Conservation (phyloP, 2,113 vertebrate genomes). For the Passer montanus region DNA sequence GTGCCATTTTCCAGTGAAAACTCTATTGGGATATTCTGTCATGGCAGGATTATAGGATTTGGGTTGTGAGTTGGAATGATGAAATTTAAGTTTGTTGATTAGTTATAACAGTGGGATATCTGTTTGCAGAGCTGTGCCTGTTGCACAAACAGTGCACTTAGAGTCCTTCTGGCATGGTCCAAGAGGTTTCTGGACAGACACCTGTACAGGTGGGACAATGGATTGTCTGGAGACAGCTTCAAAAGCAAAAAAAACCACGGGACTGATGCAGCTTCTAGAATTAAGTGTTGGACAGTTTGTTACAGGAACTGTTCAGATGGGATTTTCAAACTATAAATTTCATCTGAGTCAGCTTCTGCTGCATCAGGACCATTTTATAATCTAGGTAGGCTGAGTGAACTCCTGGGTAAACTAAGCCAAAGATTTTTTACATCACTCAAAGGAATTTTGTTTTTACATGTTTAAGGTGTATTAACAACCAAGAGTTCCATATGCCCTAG, state of each 20-base stretch:
- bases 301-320: background rate
- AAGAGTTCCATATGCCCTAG: rapidly evolving
- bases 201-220: rapidly evolving
- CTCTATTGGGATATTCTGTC: background rate
- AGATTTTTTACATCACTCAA: background rate
- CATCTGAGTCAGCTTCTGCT: background rate
- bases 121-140: background rate
- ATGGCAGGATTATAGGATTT: background rate
- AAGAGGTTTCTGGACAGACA: background rate
- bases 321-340: background rate
- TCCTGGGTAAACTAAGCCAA: background rate
- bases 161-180: rapidly evolving
- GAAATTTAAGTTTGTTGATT: background rate
- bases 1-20: background rate
- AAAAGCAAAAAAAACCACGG: background rate
- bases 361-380: background rate
- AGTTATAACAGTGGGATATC: background rate
- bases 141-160: background rate
- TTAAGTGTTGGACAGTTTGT: background rate
- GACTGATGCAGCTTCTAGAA: background rate
- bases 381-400: background rate
- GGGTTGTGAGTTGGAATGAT: background rate
- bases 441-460: background rate
- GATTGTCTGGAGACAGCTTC: background rate
- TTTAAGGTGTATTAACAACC: background rate